Evolutionary conservation across 2,797 vertebrate genomes (phyloP), one percentile per base, ranked within the genome.

Genomic region (Harpagifer antarcticus): DNA sequence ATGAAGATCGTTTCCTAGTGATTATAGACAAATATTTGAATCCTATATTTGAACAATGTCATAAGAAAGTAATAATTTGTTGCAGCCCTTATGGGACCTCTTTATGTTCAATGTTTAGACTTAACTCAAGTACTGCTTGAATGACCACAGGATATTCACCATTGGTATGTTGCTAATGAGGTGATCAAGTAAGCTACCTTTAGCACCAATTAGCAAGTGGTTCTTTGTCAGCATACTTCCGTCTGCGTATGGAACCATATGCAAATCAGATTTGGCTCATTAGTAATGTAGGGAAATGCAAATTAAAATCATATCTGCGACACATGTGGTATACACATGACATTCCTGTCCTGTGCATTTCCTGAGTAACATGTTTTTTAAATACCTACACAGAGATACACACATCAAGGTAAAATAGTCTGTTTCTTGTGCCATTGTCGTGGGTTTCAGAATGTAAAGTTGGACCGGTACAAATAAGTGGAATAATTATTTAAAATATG

Each of bases 221-320:
- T 14, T 62, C 54, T 61, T 72, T 23, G 58, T 65, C 66, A 55
- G 65, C 74, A n/a, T 19, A 9, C 44, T 13, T 59, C 17, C 3
- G 3, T 78, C 56, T 54, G 45, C 12, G 7, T 55, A 37, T 7
- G 33, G 8, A 16, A 49, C 54, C 12, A 58, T 33, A 33, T 82
- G 68, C 33, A 44, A 65, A 71, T 71, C 42, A 55, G 37, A 17
- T 31, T 60, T 15, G 6, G 27, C 58, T 82, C 57, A 66, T 82
- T 81, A 78, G 27, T 43, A 13, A 37, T 53, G 15, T 12, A 47
- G 54, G 63, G 33, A 57, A 63, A 68, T 54, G 31, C 19, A 27
- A 27, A 37, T 15, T 14, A 6, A 2, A 55, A 27, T 65, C 27
- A 23, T 12, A 15, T 33, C 1, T 10, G 49, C 31, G 40, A n/a